These are phyloP conservation scores for Tichodroma muraria DNA, from an alignment of 2,113 vertebrate genomes.

Conservation along the genomic window DNA sequence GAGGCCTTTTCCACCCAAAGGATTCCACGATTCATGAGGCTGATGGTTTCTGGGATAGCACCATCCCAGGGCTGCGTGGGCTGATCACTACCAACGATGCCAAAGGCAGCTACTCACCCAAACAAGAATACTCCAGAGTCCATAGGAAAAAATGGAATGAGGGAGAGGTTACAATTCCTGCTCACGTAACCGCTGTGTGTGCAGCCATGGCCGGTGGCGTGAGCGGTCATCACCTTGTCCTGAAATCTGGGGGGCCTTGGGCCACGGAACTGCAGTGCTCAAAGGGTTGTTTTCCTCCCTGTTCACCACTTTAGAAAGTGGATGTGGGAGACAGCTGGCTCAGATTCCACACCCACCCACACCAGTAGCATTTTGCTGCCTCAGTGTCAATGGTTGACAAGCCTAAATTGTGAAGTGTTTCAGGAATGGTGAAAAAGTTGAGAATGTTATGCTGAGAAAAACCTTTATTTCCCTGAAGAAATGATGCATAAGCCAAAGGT, in stretches of 20 bases:
- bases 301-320: background rate
- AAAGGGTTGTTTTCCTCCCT: background rate
- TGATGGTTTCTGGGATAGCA: background rate
- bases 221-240: background rate
- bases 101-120: background rate
- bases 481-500: background rate
- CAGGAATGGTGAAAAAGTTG: background rate
- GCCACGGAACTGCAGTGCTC: background rate
- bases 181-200: background rate
- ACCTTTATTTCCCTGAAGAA: background rate
- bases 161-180: background rate
- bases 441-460: background rate
- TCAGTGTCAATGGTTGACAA: background rate
- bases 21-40: background rate
- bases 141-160: accelerated
- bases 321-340: slow-evolving; percentile 26
- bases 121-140: background rate
- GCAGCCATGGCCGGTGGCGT: background rate
- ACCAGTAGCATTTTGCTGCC: background rate
- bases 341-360: slow-evolving; percentile 20
- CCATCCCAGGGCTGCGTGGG: background rate
- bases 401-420: background rate
- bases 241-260: background rate
- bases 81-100: background rate
- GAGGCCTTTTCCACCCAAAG: background rate